Conservation (phyloP, 2,888 invertebrate species). For the Listrodromus nycthemerus region DNA sequence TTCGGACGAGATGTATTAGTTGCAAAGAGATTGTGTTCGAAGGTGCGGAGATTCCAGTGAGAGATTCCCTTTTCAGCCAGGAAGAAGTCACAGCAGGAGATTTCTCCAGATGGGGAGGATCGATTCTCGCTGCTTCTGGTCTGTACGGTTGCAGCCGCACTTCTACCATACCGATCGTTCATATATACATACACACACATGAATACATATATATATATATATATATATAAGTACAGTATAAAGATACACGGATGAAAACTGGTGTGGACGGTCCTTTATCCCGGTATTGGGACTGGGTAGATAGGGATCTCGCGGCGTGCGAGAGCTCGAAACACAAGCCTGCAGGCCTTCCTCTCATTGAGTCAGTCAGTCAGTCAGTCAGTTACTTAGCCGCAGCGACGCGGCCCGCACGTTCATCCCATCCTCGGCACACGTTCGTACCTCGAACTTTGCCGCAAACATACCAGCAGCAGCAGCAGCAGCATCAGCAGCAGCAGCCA, state of each 20-base stretch:
- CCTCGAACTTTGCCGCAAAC: slow-evolving; percentile 32
- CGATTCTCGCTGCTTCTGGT: slow-evolving; percentile 43
- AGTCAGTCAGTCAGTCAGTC: slow-evolving; percentile 82
- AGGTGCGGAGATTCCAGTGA: slow-evolving; percentile 40
- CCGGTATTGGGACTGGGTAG: slow-evolving; percentile 75
- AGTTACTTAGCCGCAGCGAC: slow-evolving; percentile 80
- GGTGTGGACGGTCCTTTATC: slow-evolving; percentile 80
- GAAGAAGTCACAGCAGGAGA: slow-evolving; percentile 67
- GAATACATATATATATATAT: too few relatives aligned
- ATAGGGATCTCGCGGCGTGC: slow-evolving; percentile 78
- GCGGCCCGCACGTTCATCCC: slow-evolving; percentile 73
- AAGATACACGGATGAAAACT: slow-evolving; percentile 31
- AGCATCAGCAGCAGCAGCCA: neutral
- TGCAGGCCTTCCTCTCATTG: slow-evolving; percentile 79
- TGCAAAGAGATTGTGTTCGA: slow-evolving; percentile 24
- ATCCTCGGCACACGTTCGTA: slow-evolving; percentile 22
- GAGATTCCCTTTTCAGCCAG: slow-evolving; percentile 45
- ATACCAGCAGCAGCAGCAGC: slow-evolving; percentile 10
- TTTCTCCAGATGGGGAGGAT: slow-evolving; percentile 58
- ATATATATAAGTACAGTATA: too few relatives aligned
- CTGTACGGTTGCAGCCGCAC: slow-evolving; percentile 17
- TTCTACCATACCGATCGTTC: slow-evolving; percentile 21
- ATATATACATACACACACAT: neutral
- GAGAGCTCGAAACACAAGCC: slow-evolving; percentile 72
- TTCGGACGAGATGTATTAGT: slow-evolving; percentile 10